Conservation (phyloP, 2,888 invertebrate species). For the Melieria picta region DNA sequence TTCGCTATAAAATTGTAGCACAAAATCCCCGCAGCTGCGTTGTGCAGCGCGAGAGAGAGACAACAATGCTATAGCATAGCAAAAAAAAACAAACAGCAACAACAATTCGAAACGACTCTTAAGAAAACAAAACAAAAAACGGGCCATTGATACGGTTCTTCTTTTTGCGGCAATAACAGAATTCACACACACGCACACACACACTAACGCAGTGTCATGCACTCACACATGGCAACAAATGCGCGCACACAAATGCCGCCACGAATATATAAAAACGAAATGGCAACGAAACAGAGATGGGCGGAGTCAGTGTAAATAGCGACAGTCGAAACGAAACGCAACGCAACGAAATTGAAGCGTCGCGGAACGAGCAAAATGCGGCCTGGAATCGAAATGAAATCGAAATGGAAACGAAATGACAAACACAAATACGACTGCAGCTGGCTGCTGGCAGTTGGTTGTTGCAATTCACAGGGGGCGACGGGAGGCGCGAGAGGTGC, state of each 20-base stretch:
- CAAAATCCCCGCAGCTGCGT: too few species aligned
- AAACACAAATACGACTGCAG: conserved; percentile 45
- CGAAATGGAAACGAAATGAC: conserved; percentile 41
- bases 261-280: conserved; percentile 18
- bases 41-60: too few species aligned
- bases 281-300: conserved; percentile 13
- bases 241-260: not conserved
- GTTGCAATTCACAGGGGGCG: too few species aligned
- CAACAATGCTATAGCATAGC: too few species aligned
- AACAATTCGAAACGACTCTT: too few species aligned
- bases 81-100: too few species aligned
- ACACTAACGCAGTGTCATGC: conserved; percentile 37
- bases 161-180: conserved; percentile 27
- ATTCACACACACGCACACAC: conserved; percentile 30
- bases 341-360: conserved; percentile 15
- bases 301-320: conserved; percentile 1
- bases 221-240: not conserved
- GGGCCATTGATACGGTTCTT: conserved; percentile 15
- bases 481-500: conserved; percentile 1
- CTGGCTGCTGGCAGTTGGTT: too few species aligned
- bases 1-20: too few species aligned
- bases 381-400: conserved; percentile 46
- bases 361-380: conserved; percentile 8
- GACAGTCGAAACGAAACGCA: conserved; percentile 14
- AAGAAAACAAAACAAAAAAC: conserved; percentile 58